phyloP scores from a whole-genome alignment of 2,797 vertebrate genomes.

The Pygocentrus nattereri region DNA sequence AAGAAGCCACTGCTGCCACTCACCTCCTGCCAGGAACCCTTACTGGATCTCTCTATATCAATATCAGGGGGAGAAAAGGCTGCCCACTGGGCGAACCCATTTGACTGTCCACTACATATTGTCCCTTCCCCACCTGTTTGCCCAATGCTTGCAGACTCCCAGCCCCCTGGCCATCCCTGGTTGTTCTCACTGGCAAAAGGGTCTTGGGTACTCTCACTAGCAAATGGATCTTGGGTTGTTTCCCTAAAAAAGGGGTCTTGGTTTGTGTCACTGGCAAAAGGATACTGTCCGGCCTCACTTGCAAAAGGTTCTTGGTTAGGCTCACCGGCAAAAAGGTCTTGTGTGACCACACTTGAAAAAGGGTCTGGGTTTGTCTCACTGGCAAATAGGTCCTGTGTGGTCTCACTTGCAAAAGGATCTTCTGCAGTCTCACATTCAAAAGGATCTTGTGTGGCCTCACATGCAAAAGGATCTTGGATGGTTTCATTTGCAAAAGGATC shows the following conservation, averaged over 20 bases:
- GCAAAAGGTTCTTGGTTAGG: not conserved
- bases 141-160: slow-evolving; percentile 69
- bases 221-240: not conserved
- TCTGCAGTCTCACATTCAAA: not conserved
- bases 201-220: slow-evolving; percentile 55
- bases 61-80: slow-evolving; percentile 67
- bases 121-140: slow-evolving; percentile 58
- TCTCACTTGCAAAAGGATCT: not conserved
- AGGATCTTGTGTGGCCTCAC: not conserved
- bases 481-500: not conserved
- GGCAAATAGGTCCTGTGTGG: not conserved
- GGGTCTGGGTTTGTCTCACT: not conserved
- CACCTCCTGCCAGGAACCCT: slow-evolving; percentile 72
- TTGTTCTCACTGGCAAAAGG: slow-evolving; percentile 68
- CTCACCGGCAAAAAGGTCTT: not conserved
- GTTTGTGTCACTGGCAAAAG: not conserved
- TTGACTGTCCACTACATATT: slow-evolving; percentile 67
- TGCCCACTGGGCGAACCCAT: slow-evolving; percentile 73
- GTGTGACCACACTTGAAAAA: not conserved
- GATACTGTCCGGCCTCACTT: not conserved
- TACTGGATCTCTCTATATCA: slow-evolving; percentile 60
- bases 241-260: not conserved
- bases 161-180: slow-evolving; percentile 68
- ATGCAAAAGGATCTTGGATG: not conserved
- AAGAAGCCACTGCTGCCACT: slow-evolving; percentile 67